These are phyloP conservation scores for Meloidogyne hapla DNA, from an alignment of 1,140 invertebrate genomes.

Conservation along the genomic window DNA sequence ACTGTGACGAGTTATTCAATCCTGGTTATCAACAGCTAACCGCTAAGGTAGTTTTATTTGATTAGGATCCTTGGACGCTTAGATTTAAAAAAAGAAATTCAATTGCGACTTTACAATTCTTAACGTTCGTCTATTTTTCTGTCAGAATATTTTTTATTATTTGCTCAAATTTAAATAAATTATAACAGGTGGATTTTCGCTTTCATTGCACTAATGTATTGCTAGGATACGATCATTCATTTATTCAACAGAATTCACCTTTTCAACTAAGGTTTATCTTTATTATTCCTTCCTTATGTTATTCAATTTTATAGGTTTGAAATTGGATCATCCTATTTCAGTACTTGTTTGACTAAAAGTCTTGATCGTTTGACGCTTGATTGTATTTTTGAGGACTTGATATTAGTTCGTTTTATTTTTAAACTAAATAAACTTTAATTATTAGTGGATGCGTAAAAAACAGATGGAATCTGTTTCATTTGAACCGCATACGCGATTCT, in stretches of 20 bases:
- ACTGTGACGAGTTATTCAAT: conserved; percentile 49
- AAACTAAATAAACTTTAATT: neutral
- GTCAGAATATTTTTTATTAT: no score
- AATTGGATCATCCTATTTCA: conserved; percentile 49
- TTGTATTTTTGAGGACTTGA: conserved; percentile 43
- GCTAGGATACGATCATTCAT: conserved; percentile 45
- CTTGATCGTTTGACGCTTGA: conserved; percentile 33
- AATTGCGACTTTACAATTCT: no score
- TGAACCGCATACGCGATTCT: neutral
- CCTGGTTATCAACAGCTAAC: conserved; percentile 51
- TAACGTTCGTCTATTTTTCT: no score
- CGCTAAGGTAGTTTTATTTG: conserved; percentile 9
- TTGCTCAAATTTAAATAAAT: no score
- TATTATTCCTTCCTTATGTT: neutral
- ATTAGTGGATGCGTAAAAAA: conserved; percentile 45
- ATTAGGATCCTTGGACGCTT: no score
- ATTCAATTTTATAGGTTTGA: conserved; percentile 39
- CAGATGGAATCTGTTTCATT: conserved; percentile 12
- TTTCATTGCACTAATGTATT: conserved; percentile 44
- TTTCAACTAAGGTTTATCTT: conserved; percentile 31
- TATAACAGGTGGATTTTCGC: conserved; percentile 44
- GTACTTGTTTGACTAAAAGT: conserved; percentile 39
- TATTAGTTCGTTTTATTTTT: conserved; percentile 9
- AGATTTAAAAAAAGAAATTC: no score
- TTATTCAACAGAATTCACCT: conserved; percentile 37